These are phyloP conservation scores for Ascidia mentula DNA, from an alignment of 23 tunicate genomes.

Conservation along the genomic window DNA sequence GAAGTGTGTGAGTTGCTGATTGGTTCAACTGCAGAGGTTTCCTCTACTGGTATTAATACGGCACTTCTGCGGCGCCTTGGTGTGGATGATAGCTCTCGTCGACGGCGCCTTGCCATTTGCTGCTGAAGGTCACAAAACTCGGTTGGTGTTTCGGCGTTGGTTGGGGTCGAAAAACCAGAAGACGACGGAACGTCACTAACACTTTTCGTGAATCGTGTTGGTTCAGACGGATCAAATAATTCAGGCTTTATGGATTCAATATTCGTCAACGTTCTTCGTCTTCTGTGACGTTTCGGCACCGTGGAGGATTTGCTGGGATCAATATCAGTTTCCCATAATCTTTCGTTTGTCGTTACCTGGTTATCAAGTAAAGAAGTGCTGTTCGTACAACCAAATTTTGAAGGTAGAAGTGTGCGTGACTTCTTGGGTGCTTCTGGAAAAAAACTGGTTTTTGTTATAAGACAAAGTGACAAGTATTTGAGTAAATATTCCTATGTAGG, in stretches of 20 bases:
- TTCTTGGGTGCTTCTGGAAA: too few species aligned
- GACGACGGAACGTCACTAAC: background rate
- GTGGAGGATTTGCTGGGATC: too few species aligned
- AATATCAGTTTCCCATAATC: too few species aligned
- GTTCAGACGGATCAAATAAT: background rate
- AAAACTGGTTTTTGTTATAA: too few species aligned
- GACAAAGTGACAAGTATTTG: too few species aligned
- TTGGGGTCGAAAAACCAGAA: background rate
- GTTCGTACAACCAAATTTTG: too few species aligned
- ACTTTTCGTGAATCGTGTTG: background rate
- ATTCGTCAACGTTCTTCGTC: conserved; percentile 31
- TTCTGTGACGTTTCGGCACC: conserved; percentile 16
- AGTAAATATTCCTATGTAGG: too few species aligned
- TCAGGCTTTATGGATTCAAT: background rate
- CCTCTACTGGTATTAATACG: too few species aligned
- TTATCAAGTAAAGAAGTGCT: too few species aligned
- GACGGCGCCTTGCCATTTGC: conserved; percentile 23
- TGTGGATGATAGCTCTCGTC: conserved; percentile 23
- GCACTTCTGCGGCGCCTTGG: conserved; percentile 23
- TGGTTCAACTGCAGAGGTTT: background rate
- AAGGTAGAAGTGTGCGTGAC: too few species aligned
- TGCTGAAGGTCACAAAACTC: conserved; percentile 19
- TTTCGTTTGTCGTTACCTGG: too few species aligned
- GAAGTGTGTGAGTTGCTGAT: background rate
- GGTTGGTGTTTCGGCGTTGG: background rate